phyloP scores from a whole-genome alignment of 2,797 vertebrate genomes.

The Crocodylus rhombifer region DNA sequence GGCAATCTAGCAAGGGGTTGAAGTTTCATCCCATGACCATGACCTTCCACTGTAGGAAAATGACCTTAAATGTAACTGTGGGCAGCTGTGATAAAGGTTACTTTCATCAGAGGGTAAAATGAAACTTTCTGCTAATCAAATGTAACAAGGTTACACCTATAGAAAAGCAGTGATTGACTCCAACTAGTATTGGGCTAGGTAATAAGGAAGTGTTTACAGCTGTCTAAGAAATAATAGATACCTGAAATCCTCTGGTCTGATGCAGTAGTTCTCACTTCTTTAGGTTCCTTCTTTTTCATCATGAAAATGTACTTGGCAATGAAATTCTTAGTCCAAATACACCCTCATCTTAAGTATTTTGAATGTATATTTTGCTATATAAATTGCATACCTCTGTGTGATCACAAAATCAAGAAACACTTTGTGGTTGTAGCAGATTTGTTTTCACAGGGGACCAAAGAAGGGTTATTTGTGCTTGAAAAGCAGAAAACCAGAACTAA shows the following conservation, averaged over 20 bases:
- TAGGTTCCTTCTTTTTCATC: background rate
- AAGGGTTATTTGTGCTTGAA: background rate
- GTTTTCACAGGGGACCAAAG: background rate
- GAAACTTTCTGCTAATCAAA: background rate
- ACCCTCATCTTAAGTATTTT: background rate
- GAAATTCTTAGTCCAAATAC: background rate
- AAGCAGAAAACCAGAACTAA: background rate
- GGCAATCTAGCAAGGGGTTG: background rate
- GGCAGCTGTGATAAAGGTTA: background rate
- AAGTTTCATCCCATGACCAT: background rate
- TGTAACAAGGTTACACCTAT: background rate
- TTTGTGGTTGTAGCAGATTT: background rate
- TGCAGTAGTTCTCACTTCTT: background rate
- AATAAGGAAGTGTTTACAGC: background rate
- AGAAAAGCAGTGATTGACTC: background rate
- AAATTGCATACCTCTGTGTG: background rate
- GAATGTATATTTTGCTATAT: background rate
- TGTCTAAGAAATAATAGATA: rapidly evolving
- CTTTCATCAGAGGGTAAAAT: background rate
- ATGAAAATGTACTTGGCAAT: background rate
- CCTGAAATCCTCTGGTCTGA: background rate
- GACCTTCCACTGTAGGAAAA: background rate
- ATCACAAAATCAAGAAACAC: background rate
- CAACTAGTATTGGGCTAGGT: background rate
- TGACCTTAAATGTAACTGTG: background rate